phyloP scores from a whole-genome alignment of 1,140 invertebrate species.

The Zaprionus vittiger region DNA sequence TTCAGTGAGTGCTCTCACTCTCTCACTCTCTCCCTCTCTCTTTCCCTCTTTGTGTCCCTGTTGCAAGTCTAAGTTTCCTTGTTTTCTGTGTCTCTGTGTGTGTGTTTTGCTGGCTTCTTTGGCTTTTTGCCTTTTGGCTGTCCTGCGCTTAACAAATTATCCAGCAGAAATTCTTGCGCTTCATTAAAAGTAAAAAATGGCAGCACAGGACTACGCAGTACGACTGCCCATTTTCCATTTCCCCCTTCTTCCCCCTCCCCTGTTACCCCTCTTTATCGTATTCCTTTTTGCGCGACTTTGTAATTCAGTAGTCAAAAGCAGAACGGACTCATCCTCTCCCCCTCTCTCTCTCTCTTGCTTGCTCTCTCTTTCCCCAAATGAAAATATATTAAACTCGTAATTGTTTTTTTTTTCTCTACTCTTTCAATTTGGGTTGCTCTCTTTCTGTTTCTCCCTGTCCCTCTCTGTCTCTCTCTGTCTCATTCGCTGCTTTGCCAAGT shows the following conservation, averaged over 20 bases:
- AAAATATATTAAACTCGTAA: constrained; percentile 81
- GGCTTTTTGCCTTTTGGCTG: constrained; percentile 73
- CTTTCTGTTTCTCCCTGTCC: constrained; percentile 21
- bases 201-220: constrained; percentile 51
- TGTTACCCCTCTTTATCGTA: background rate
- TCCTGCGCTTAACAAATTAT: constrained; percentile 82
- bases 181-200: constrained; percentile 84
- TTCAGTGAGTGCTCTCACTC: constrained; percentile 31
- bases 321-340: background rate
- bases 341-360: background rate
- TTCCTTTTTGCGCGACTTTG: constrained; percentile 16
- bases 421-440: constrained; percentile 24
- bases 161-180: constrained; percentile 82
- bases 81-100: background rate
- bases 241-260: constrained; percentile 7
- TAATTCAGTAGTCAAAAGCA: constrained; percentile 53
- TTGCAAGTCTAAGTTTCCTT: constrained; percentile 74
- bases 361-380: constrained; percentile 52
- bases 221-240: constrained; percentile 31
- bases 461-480: constrained; percentile 8
- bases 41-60: constrained; percentile 41
- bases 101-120: constrained; percentile 49
- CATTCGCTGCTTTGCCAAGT: constrained; percentile 57
- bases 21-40: constrained; percentile 19
- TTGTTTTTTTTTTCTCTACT: constrained; percentile 68